These are phyloP conservation scores for Sminthopsis crassicaudata DNA, from an alignment of 2,113 vertebrate species.

Conservation along the genomic window DNA sequence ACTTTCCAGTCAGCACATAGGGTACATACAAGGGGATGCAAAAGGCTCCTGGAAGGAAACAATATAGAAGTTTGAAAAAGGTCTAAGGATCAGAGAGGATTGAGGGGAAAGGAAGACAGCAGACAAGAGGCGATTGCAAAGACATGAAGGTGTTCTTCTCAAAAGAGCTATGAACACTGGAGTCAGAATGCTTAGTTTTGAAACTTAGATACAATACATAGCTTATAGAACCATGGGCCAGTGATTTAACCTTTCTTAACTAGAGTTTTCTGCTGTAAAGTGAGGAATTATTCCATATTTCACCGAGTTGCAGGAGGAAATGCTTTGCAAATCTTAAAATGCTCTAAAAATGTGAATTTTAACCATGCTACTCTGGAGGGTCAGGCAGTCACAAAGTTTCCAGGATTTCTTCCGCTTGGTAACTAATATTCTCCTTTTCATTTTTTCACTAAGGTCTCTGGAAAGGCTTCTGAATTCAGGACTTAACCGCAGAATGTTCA, in stretches of 20 bases:
- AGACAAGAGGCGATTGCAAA: rapidly evolving
- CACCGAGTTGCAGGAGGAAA: background rate
- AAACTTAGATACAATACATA: background rate
- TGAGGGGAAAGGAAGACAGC: background rate
- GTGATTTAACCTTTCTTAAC: background rate
- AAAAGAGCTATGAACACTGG: background rate
- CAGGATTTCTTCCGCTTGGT: background rate
- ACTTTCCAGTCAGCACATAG: slow-evolving; percentile 86
- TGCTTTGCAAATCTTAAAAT: background rate
- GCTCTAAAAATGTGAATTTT: background rate
- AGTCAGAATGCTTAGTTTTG: background rate
- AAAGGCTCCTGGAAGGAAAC: slow-evolving; percentile 84
- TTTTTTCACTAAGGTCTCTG: background rate
- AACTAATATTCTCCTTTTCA: background rate
- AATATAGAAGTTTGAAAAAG: background rate
- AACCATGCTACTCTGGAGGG: background rate
- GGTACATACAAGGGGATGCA: slow-evolving; percentile 89
- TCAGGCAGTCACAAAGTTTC: background rate
- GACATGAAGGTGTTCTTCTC: no score
- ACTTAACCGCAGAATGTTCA: background rate
- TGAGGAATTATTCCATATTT: background rate
- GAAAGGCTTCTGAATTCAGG: background rate
- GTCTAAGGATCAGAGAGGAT: background rate
- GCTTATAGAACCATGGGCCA: background rate
- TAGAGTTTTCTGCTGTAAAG: background rate